Evolutionary conservation across 1,140 invertebrate genomes (phyloP).

Genomic region (Lepidurus apus): DNA sequence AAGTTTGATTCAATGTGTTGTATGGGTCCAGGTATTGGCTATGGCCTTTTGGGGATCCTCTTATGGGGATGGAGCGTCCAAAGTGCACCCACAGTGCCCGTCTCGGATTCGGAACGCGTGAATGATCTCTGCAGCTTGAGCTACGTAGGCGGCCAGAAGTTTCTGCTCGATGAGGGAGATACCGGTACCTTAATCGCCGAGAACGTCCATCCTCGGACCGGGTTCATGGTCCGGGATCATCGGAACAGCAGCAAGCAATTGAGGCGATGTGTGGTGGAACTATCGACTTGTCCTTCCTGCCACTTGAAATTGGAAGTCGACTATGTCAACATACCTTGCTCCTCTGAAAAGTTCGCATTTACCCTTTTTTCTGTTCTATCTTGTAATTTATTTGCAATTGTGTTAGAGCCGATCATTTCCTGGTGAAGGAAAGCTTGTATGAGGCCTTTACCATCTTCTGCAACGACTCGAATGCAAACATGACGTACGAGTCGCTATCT

Average conservation of each 20-base stretch:
- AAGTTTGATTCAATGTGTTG: neutral
- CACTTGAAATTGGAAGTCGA: conserved; percentile 58
- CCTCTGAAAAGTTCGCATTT: conserved; percentile 19
- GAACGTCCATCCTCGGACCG: neutral
- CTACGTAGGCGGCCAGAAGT: conserved; percentile 23
- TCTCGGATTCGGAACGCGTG: neutral
- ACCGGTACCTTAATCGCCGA: conserved; percentile 51
- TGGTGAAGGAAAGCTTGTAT: conserved; percentile 27
- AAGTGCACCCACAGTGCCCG: neutral
- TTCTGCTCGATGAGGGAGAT: conserved; percentile 45
- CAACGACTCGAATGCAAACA: conserved; percentile 40
- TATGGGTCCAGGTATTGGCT: conserved; percentile 1
- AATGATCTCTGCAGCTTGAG: conserved; percentile 31
- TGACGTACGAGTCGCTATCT: conserved; percentile 54
- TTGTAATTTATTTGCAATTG: neutral
- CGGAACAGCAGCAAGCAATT: neutral
- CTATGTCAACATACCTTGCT: conserved; percentile 44
- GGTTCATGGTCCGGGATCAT: conserved; percentile 26
- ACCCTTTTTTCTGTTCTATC: neutral
- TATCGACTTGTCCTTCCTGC: conserved; percentile 65
- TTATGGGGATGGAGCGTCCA: neutral
- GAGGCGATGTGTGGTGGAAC: conserved; percentile 54
- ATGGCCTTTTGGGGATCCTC: neutral
- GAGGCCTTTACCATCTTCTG: conserved; percentile 44
- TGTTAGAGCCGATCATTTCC: conserved; percentile 28